Percentiles rank a stretch among this genome's conserved stretches.
Evolutionary conservation across 2,113 vertebrate genomes (phyloP).

Genomic region (Sylvicapra grimmia): DNA sequence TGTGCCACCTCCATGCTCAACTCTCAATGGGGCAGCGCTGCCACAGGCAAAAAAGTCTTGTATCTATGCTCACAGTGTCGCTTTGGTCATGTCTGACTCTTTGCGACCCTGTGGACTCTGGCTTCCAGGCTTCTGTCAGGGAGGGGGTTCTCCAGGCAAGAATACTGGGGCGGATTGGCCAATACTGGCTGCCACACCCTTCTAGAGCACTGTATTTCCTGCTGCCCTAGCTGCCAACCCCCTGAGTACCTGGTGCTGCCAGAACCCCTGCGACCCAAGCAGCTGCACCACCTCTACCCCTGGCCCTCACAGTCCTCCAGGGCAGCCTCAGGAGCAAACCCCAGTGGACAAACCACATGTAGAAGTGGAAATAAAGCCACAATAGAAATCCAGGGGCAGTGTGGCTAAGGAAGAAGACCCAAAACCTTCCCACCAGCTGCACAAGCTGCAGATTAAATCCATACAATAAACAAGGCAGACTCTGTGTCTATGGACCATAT

Average conservation of each 20-base stretch:
- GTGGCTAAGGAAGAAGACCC: neutral
- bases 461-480: neutral
- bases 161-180: rapidly evolving
- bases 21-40: neutral
- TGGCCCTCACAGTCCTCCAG: neutral
- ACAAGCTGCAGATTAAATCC: neutral
- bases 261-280: neutral
- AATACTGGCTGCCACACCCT: neutral
- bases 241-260: neutral
- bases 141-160: neutral
- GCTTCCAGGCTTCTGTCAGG: neutral
- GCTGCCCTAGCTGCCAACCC: neutral
- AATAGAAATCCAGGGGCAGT: rapidly evolving
- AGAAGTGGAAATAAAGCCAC: neutral
- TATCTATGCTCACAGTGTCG: rapidly evolving
- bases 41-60: neutral
- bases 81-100: rapidly evolving
- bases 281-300: neutral
- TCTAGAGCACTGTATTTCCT: neutral
- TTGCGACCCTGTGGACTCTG: neutral
- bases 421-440: neutral
- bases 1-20: rapidly evolving
- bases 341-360: neutral
- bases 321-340: neutral
- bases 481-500: neutral